These are phyloP conservation scores for Bolborhynchus lineola DNA, from an alignment of 2,113 vertebrate species.

Conservation along the genomic window DNA sequence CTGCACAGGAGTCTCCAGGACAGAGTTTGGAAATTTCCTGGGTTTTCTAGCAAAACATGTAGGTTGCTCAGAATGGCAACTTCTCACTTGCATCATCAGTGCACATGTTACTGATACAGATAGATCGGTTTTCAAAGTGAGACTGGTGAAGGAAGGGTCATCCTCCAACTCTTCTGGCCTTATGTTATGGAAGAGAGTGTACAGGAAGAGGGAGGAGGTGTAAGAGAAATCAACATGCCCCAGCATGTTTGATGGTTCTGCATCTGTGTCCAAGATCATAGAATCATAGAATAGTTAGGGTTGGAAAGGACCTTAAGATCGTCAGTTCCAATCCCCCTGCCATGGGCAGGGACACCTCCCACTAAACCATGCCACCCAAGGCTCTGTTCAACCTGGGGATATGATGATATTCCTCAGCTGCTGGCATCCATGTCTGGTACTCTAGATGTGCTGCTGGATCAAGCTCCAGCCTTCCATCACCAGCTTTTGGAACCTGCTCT, in stretches of 20 bases:
- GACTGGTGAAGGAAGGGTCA: neutral
- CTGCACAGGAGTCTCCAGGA: neutral
- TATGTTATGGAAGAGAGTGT: neutral
- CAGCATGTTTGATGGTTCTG: neutral
- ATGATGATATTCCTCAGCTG: neutral
- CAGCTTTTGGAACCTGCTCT: neutral
- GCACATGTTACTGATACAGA: neutral
- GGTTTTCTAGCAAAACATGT: neutral
- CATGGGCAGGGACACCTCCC: no score
- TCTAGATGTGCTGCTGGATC: neutral
- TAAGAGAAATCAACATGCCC: neutral
- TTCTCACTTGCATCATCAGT: neutral
- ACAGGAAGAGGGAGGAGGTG: neutral
- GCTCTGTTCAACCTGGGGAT: no score
- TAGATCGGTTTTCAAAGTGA: neutral
- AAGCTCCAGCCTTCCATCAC: neutral
- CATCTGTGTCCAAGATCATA: neutral
- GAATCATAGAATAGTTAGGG: no score
- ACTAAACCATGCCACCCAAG: no score
- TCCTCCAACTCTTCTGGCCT: neutral
- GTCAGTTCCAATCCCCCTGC: no score
- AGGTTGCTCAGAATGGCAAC: neutral
- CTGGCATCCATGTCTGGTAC: neutral
- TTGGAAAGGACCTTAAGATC: no score
- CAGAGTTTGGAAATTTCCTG: neutral